Percentiles rank a stretch among this genome's conserved stretches.
Conservation (phyloP, 2,113 vertebrate genomes). For the Nesoenas mayeri region DNA sequence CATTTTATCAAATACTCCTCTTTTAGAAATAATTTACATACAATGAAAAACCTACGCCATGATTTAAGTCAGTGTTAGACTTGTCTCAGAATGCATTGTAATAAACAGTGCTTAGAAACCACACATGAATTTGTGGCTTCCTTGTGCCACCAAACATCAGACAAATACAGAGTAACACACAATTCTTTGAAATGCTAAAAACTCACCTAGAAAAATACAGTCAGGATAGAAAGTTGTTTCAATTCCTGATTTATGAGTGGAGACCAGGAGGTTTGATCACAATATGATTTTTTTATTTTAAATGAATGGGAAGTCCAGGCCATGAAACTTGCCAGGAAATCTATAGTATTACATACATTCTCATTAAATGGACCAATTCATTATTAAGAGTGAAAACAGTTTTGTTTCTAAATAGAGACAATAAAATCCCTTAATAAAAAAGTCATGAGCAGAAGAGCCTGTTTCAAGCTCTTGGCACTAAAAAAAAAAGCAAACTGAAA, state of each 20-base stretch:
- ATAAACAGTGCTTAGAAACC: not conserved
- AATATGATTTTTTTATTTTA: not conserved
- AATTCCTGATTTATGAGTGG: rapidly evolving
- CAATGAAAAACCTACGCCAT: not conserved
- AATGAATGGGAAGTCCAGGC: not conserved
- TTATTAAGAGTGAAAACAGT: not conserved
- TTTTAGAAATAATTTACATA: not conserved
- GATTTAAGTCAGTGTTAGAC: not conserved
- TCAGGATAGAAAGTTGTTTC: not conserved
- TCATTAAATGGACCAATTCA: not conserved
- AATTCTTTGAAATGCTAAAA: not conserved
- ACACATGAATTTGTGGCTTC: not conserved
- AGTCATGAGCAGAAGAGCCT: not conserved
- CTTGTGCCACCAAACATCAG: not conserved
- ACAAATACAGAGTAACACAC: not conserved
- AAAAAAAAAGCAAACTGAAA: not conserved
- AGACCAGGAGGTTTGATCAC: not conserved
- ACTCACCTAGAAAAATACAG: not conserved
- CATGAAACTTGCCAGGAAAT: not conserved
- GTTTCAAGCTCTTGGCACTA: not conserved
- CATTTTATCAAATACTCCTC: not conserved
- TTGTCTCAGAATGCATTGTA: not conserved
- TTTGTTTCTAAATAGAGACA: not conserved
- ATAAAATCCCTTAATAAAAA: not conserved
- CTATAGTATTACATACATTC: not conserved